These are phyloP conservation scores for Neoaliturus tenellus DNA, from an alignment of 2,888 invertebrate species.

Conservation along the genomic window DNA sequence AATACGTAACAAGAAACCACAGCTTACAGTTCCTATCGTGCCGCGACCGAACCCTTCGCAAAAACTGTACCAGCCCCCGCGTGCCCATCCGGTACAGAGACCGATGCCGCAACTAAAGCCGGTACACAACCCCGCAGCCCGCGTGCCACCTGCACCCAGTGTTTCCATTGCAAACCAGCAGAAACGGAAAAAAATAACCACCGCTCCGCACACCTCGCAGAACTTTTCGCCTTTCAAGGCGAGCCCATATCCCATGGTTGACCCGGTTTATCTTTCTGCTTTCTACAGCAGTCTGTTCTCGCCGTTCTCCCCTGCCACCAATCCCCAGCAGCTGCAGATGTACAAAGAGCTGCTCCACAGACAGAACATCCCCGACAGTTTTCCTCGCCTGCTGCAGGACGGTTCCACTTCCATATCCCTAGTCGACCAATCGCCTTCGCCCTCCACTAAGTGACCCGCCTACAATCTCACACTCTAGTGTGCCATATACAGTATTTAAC, in stretches of 20 bases:
- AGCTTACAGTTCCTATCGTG: conserved; percentile 10
- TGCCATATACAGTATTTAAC: conserved; percentile 56
- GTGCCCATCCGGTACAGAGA: neutral
- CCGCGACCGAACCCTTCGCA: conserved; percentile 20
- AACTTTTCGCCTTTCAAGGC: conserved; percentile 22
- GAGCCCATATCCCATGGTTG: conserved; percentile 56
- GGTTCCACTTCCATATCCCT: conserved; percentile 72
- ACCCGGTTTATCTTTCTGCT: conserved; percentile 63
- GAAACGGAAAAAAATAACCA: conserved; percentile 15
- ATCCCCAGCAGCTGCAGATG: conserved; percentile 75
- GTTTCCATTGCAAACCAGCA: conserved; percentile 54
- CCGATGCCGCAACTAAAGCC: conserved; percentile 34
- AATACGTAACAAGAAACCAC: conserved; percentile 41
- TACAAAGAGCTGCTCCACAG: conserved; percentile 74
- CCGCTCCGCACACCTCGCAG: conserved; percentile 8
- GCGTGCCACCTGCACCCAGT: neutral
- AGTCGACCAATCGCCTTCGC: conserved; percentile 70
- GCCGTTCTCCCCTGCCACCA: conserved; percentile 67
- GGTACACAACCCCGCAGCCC: neutral
- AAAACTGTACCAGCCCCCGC: conserved; percentile 29
- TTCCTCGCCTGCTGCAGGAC: conserved; percentile 69
- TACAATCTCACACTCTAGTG: conserved; percentile 48
- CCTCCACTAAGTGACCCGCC: conserved; percentile 71
- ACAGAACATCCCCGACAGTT: conserved; percentile 61
- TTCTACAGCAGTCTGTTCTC: conserved; percentile 61